These are phyloP conservation scores for Apomyelois bistriatella DNA, from an alignment of 2,888 invertebrate genomes.

Conservation along the genomic window DNA sequence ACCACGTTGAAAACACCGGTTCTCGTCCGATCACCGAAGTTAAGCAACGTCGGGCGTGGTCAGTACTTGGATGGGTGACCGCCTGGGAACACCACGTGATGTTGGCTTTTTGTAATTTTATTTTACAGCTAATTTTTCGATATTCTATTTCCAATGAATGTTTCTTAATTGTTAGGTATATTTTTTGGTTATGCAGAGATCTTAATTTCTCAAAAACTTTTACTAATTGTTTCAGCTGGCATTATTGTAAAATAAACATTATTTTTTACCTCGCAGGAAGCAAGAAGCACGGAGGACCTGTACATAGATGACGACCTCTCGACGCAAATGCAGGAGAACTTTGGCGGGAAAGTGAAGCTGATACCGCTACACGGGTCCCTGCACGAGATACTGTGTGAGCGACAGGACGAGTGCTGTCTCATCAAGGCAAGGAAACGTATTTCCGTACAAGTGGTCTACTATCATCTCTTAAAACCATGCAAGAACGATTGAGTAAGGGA, in stretches of 20 bases:
- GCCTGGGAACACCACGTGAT: conserved; percentile 24
- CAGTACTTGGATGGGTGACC: conserved; percentile 69
- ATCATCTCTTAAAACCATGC: no score
- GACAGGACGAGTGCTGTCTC: conserved; percentile 71
- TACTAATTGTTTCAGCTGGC: no score
- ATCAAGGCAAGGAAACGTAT: conserved; percentile 33
- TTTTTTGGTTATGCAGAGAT: no score
- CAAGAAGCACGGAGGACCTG: conserved; percentile 76
- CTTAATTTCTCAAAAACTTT: no score
- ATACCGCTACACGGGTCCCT: conserved; percentile 68
- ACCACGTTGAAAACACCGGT: conserved; percentile 60
- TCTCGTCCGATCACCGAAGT: conserved; percentile 77
- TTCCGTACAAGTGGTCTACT: no score
- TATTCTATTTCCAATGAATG: no score
- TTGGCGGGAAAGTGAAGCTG: conserved; percentile 63
- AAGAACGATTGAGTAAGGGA: no score
- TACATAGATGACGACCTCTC: conserved; percentile 79
- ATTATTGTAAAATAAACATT: neutral
- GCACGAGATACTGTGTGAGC: conserved; percentile 72
- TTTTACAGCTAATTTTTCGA: no score
- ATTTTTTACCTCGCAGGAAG: conserved; percentile 50
- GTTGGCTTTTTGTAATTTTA: conserved; percentile 25
- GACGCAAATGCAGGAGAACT: conserved; percentile 68
- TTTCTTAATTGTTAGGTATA: no score
- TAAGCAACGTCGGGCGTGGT: conserved; percentile 73